These are phyloP conservation scores for Eupristina koningsbergeri DNA, from an alignment of 1,140 invertebrate genomes.

Conservation along the genomic window DNA sequence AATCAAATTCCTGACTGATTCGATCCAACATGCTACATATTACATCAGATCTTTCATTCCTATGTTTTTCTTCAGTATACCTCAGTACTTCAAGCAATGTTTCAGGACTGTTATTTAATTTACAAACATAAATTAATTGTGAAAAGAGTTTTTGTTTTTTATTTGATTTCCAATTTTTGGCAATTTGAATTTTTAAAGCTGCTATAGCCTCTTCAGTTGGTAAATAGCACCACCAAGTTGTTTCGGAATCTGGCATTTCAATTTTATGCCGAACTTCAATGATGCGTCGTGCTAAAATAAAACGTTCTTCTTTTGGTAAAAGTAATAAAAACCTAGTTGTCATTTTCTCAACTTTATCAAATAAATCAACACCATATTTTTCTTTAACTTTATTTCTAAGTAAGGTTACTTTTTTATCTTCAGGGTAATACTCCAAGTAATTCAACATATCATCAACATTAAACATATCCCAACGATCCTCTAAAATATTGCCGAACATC, in stretches of 20 bases:
- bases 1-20: conserved; percentile 49
- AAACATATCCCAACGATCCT: conserved; percentile 48
- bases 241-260: neutral
- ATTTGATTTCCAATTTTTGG: conserved; percentile 22
- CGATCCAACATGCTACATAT: conserved; percentile 39
- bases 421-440: conserved; percentile 57
- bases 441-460: conserved; percentile 27
- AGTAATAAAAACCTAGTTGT: conserved; percentile 51
- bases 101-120: conserved; percentile 59
- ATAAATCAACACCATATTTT: conserved; percentile 55
- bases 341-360: conserved; percentile 50
- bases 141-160: conserved; percentile 45
- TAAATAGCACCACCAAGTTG: conserved; percentile 63
- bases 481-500: conserved; percentile 58
- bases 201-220: conserved; percentile 56
- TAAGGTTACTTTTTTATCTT: conserved; percentile 52
- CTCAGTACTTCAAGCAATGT: conserved; percentile 56
- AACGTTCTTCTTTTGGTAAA: conserved; percentile 57
- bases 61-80: conserved; percentile 57
- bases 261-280: conserved; percentile 39
- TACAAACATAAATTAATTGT: conserved; percentile 60
- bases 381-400: conserved; percentile 55
- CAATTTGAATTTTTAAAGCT: conserved; percentile 56
- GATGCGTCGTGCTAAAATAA: conserved; percentile 57
- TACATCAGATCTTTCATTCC: conserved; percentile 57